Evolutionary conservation across 2,888 invertebrate genomes (phyloP), one percentile per base, ranked within the genome.

Genomic region (Tromatobia lineatoria): DNA sequence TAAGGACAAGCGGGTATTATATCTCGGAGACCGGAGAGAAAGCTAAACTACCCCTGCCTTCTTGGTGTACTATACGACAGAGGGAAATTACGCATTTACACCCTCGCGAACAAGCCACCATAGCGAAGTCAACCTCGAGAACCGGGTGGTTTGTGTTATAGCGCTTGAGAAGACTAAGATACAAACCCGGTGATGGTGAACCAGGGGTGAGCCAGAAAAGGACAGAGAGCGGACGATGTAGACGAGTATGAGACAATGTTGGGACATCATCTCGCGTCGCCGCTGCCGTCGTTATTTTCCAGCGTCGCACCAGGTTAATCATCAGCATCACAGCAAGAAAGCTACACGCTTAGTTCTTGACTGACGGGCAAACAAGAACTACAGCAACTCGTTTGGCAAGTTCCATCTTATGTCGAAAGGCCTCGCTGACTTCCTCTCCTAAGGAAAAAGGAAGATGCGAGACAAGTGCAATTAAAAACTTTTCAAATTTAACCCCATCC

Each of bases 401-500:
- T 76, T 77, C 77, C 23, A 70, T 77, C 76, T 83, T 77, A 77
- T 69, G 77, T 57, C 80, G 69, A 75, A 4, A 11, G 25, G 25
- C 15, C 70, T 6, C 23, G 52, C 71, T 25, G 13, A 57, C 57
- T 25, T 57, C 25, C 57, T 29, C 57, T 15, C 13, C 25, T 23
- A 11, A 57, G 57, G 57, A 57, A 57, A 57, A 57, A 75, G 59
- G 80, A 74, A 83, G 75, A 50, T 50, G 54, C 82, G 82, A 81
- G 84, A 85, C 87, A 83, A 80, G 86, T 85, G 88, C 87, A 89
- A 88, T 91, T 90, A 89, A 92, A 93, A 93, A 93, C 93, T 93
- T 93, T 93, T 93, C 88, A 92, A 93, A 93, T 93, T 93, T 92
- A 92, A 92, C 91, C 91, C 92, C 91, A 92, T 92, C 91, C 81